These are phyloP conservation scores for Myopa testacea DNA, from an alignment of 2,888 invertebrate species.

Conservation along the genomic window DNA sequence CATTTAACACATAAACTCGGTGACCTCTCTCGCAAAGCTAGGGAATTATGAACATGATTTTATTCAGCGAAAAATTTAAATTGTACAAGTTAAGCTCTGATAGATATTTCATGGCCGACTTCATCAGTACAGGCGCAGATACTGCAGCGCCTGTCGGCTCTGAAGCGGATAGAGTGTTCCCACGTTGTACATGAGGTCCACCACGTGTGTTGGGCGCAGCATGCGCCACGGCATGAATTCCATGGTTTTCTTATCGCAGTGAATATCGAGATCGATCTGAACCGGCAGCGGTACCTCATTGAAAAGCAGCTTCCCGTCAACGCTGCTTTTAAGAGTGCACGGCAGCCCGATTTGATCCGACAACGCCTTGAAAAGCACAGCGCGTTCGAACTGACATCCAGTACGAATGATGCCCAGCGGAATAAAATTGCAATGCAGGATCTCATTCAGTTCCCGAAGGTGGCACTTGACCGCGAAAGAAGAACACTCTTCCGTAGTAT, in stretches of 20 bases:
- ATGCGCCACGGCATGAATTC: constrained; percentile 70
- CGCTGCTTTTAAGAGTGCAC: constrained; percentile 71
- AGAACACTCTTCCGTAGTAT: constrained; percentile 69
- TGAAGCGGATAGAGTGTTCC: constrained; percentile 63
- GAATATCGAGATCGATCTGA: constrained; percentile 54
- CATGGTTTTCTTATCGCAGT: constrained; percentile 58
- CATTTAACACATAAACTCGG: too few species aligned
- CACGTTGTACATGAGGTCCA: constrained; percentile 71
- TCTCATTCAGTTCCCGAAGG: constrained; percentile 69
- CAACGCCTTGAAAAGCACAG: constrained; percentile 75
- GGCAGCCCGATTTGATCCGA: constrained; percentile 76
- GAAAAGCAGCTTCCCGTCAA: constrained; percentile 72
- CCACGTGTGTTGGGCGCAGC: constrained; percentile 73
- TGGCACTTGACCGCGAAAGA: constrained; percentile 68
- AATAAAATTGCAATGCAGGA: constrained; percentile 69
- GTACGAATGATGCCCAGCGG: constrained; percentile 73
- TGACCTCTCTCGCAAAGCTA: too few species aligned
- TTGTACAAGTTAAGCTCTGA: too few species aligned
- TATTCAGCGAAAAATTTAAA: too few species aligned
- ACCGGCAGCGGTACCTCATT: constrained; percentile 74
- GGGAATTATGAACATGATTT: too few species aligned
- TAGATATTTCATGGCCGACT: neutral
- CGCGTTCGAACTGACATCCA: constrained; percentile 74
- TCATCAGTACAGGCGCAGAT: constrained; percentile 55
- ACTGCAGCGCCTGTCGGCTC: constrained; percentile 61